Evolutionary conservation across 1,140 invertebrate species (phyloP).

Genomic region (Scylla paramamosain): DNA sequence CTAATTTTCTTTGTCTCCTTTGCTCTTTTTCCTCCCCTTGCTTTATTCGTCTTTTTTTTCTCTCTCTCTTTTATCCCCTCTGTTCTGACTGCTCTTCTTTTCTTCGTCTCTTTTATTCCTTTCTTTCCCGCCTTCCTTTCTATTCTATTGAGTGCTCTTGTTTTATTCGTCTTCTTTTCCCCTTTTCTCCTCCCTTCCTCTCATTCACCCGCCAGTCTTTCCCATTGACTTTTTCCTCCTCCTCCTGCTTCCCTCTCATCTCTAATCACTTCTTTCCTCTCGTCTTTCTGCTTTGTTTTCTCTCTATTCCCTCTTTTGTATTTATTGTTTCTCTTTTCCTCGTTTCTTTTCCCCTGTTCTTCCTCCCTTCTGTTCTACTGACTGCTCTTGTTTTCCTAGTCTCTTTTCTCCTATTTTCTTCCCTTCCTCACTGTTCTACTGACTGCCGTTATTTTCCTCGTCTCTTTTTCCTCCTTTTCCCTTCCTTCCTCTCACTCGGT

Average conservation of each 20-base stretch:
- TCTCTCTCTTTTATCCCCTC: no score
- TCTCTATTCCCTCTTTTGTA: background rate
- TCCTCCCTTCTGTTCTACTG: no score
- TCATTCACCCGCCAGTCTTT: background rate
- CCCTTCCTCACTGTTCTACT: no score
- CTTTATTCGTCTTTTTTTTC: no score
- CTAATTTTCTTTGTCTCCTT: background rate
- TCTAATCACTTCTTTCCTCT: background rate
- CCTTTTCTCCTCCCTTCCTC: background rate
- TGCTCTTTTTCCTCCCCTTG: background rate
- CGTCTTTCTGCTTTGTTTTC: background rate
- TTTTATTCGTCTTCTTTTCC: background rate
- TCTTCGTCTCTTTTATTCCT: background rate
- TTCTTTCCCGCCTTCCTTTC: background rate
- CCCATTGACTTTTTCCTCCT: background rate
- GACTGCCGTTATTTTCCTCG: no score
- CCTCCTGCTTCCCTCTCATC: background rate
- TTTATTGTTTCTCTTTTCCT: background rate
- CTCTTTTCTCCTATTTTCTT: no score
- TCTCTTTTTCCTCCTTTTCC: background rate
- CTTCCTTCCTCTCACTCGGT: no score
- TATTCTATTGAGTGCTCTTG: background rate
- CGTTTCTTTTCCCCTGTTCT: background rate
- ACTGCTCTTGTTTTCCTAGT: no score
- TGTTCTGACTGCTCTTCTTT: background rate